These are phyloP conservation scores for Andrena bicolor DNA, from an alignment of 2,888 invertebrate species.

Conservation along the genomic window DNA sequence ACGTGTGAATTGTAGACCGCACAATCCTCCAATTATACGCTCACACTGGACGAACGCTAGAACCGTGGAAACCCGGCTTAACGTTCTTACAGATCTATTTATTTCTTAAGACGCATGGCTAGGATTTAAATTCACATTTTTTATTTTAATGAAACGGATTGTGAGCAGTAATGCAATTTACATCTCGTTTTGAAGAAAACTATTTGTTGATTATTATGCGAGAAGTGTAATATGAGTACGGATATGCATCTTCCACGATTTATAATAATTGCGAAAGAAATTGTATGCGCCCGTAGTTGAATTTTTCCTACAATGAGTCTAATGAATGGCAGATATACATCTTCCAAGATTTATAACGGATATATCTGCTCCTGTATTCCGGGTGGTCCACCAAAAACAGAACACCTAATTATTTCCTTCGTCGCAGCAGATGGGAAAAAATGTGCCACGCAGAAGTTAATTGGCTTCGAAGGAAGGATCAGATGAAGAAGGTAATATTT, in stretches of 20 bases:
- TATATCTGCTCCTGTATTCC: not conserved
- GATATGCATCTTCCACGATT: conserved; percentile 9
- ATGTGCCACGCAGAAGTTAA: not conserved
- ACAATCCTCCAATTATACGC: not conserved
- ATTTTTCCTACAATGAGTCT: not conserved
- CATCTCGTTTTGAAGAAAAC: not conserved
- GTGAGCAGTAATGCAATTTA: not conserved
- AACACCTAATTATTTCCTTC: not conserved
- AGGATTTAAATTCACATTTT: not conserved
- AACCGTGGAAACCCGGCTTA: not conserved
- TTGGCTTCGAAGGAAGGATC: not conserved
- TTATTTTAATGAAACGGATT: not conserved
- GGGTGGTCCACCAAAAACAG: conserved; percentile 6
- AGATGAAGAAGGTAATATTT: not conserved
- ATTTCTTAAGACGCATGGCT: too few relatives aligned
- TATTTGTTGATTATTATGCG: not conserved
- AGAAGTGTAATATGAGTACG: not conserved
- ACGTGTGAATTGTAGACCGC: not conserved
- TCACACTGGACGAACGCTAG: not conserved
- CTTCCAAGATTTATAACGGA: conserved; percentile 5
- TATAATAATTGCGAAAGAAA: not conserved
- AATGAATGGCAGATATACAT: conserved; percentile 12
- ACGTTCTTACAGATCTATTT: not conserved
- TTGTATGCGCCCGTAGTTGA: not conserved
- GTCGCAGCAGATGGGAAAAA: not conserved